phyloP scores from a whole-genome alignment of 1,140 invertebrate species.

The Pissodes strobi region DNA sequence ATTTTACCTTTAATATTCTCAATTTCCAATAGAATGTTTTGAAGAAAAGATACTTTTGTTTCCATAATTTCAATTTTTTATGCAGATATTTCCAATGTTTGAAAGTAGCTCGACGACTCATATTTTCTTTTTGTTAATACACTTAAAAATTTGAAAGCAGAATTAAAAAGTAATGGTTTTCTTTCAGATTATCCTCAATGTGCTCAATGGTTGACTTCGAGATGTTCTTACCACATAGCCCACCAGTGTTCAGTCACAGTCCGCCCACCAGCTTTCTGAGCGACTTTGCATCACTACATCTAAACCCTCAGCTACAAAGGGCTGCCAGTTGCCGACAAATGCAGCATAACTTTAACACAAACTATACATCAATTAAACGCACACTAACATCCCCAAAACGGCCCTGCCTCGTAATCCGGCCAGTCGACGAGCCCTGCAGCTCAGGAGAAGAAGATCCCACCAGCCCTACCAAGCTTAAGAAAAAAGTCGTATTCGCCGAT shows the following conservation, averaged over 20 bases:
- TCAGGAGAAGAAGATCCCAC: constrained; percentile 49
- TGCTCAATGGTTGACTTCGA: constrained; percentile 47
- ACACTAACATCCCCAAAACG: constrained; percentile 50
- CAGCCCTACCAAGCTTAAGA: constrained; percentile 65
- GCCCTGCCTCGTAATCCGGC: constrained; percentile 57
- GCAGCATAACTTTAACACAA: constrained; percentile 37
- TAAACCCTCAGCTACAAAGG: constrained; percentile 47
- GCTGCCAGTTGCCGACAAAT: constrained; percentile 53
- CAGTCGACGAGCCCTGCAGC: constrained; percentile 44
- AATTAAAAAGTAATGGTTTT: constrained; percentile 2
- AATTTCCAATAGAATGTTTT: too few species aligned
- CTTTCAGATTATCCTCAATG: constrained; percentile 27
- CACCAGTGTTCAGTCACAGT: constrained; percentile 70
- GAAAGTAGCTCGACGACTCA: not conserved
- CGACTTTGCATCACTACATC: constrained; percentile 54
- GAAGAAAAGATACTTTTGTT: too few species aligned
- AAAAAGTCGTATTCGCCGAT: constrained; percentile 92
- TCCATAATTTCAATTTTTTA: too few species aligned
- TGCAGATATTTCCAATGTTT: not conserved
- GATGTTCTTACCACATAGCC: constrained; percentile 71
- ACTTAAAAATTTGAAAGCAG: not conserved
- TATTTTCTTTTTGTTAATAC: not conserved
- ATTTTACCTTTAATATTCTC: too few species aligned
- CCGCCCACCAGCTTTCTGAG: constrained; percentile 60
- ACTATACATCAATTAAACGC: not conserved